A percentile compares a stretch with the other conserved stretches of the same genome.
These are phyloP conservation scores for Tragelaphus eurycerus DNA, from an alignment of 2,797 vertebrate genomes.

Conservation along the genomic window DNA sequence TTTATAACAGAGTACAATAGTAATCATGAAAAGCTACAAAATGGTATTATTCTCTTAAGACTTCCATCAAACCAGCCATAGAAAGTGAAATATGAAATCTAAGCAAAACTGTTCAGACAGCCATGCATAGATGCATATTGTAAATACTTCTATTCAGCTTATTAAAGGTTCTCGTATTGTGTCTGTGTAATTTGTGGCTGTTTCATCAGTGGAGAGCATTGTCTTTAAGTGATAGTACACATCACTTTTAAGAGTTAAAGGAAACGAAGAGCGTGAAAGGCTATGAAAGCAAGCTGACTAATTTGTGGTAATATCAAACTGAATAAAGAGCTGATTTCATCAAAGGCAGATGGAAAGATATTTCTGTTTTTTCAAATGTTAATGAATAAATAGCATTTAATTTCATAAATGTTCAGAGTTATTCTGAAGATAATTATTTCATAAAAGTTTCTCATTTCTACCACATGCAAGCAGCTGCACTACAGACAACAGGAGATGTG, in stretches of 20 bases:
- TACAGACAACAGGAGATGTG: not conserved
- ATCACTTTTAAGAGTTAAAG: conserved; percentile 35
- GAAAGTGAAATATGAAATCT: conserved; percentile 79
- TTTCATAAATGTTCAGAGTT: conserved; percentile 69
- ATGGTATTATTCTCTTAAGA: conserved; percentile 78
- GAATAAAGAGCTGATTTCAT: conserved; percentile 63
- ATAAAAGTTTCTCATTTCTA: conserved; percentile 70
- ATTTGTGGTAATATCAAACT: conserved; percentile 39
- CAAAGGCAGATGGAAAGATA: conserved; percentile 53
- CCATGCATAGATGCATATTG: conserved; percentile 52
- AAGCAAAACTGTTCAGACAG: conserved; percentile 74
- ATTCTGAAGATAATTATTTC: conserved; percentile 74
- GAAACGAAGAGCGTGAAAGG: not conserved
- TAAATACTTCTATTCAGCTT: conserved; percentile 68
- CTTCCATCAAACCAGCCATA: conserved; percentile 75
- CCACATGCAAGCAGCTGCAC: conserved; percentile 50
- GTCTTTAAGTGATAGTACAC: not conserved
- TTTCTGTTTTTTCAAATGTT: conserved; percentile 61
- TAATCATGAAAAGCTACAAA: conserved; percentile 77
- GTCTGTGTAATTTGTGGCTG: conserved; percentile 63
- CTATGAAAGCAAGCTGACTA: conserved; percentile 49
- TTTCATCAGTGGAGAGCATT: conserved; percentile 72
- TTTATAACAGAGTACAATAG: conserved; percentile 78
- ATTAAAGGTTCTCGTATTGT: conserved; percentile 63
- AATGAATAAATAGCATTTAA: conserved; percentile 70